A percentile compares a stretch with the other conserved stretches of the same genome.
phyloP scores from a whole-genome alignment of 2,888 invertebrate species.

The Tridacna crocea region DNA sequence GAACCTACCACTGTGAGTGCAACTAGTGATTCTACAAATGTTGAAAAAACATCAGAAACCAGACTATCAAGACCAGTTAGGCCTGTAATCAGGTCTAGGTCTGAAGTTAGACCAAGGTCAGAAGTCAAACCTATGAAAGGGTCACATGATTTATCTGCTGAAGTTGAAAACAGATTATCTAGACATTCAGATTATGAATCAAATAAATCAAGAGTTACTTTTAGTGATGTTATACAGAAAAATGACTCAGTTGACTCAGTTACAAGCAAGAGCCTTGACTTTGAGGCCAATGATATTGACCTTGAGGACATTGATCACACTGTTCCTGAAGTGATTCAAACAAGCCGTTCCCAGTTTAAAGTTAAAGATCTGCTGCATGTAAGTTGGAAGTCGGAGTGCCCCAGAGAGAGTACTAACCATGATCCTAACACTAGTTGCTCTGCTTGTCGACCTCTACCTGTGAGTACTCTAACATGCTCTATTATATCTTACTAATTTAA shows the following conservation, averaged over 20 bases:
- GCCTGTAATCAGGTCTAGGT: conserved; percentile 52
- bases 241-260: conserved; percentile 7
- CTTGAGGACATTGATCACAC: conserved; percentile 26
- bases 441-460: conserved; percentile 72
- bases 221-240: conserved; percentile 2
- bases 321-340: conserved; percentile 55
- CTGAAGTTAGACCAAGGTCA: conserved; percentile 45
- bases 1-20: not conserved
- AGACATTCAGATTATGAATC: not conserved
- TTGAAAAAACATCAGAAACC: not conserved
- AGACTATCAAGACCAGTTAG: conserved; percentile 26
- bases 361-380: conserved; percentile 76
- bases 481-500: not conserved
- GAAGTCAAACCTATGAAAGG: conserved; percentile 51
- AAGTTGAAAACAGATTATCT: conserved; percentile 30
- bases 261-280: not conserved
- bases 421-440: conserved; percentile 59
- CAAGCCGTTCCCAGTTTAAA: conserved; percentile 62
- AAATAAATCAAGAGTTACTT: conserved; percentile 4
- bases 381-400: conserved; percentile 74
- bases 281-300: conserved; percentile 8
- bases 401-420: conserved; percentile 60
- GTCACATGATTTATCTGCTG: conserved; percentile 51
- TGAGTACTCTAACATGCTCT: conserved; percentile 66
- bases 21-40: not conserved